phyloP scores from a whole-genome alignment of 1,140 invertebrate species.

The Bathynomus jamesi region DNA sequence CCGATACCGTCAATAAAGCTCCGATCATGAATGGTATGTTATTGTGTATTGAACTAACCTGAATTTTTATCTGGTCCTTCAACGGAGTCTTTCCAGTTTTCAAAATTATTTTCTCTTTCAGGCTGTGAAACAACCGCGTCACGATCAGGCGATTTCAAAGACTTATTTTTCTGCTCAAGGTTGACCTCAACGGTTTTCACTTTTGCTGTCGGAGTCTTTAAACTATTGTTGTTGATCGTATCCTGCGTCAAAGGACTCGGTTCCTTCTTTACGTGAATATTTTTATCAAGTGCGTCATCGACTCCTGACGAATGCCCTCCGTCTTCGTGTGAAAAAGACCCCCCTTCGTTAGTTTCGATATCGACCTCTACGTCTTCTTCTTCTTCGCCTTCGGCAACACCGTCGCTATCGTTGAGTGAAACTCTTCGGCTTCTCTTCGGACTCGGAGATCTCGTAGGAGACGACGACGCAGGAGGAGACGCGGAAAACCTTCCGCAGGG shows the following conservation, averaged over 20 bases:
- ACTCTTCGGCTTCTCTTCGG: slow-evolving; percentile 17
- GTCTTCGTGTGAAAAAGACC: slow-evolving; percentile 80
- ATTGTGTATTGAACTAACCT: too few relatives aligned
- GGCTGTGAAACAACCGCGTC: too few relatives aligned
- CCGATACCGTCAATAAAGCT: too few relatives aligned
- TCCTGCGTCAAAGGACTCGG: background rate
- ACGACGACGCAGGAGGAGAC: background rate
- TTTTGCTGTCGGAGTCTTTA: background rate
- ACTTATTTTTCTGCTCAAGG: too few relatives aligned
- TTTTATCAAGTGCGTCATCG: slow-evolving; percentile 45
- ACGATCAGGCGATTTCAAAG: too few relatives aligned
- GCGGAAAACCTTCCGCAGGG: slow-evolving; percentile 6
- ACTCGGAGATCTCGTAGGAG: background rate
- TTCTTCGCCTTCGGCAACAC: slow-evolving; percentile 40
- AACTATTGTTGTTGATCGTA: background rate
- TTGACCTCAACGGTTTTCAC: too few relatives aligned
- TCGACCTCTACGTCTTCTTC: slow-evolving; percentile 12
- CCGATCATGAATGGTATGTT: too few relatives aligned
- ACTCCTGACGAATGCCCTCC: slow-evolving; percentile 63
- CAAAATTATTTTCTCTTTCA: too few relatives aligned
- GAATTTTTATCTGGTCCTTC: too few relatives aligned
- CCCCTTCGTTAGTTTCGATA: slow-evolving; percentile 34
- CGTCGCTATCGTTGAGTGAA: slow-evolving; percentile 15
- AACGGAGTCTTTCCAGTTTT: too few relatives aligned
- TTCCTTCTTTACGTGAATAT: background rate